A percentile compares a stretch with the other conserved stretches of the same genome.
Evolutionary conservation across 2,113 vertebrate species (phyloP).

Genomic region (Aegithalos caudatus): DNA sequence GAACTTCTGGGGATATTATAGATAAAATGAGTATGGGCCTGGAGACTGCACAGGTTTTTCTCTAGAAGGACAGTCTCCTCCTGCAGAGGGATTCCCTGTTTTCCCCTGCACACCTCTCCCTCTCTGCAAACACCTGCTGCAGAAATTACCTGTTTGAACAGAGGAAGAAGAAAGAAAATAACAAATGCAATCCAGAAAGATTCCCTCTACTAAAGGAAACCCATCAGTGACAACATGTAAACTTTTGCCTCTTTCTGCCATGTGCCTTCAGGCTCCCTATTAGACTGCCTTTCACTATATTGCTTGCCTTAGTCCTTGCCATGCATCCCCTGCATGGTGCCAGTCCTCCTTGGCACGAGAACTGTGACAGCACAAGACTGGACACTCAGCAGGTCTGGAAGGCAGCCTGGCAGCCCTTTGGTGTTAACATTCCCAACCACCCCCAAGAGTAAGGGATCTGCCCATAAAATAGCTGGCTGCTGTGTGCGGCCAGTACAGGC

Average conservation of each 20-base stretch:
- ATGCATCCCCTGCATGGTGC: fast-evolving
- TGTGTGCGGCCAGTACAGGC: fast-evolving
- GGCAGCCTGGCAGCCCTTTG: fast-evolving
- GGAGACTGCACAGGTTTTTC: fast-evolving
- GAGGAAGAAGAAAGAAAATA: neutral
- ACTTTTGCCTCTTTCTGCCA: neutral
- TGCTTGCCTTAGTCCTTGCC: neutral
- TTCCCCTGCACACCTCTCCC: fast-evolving
- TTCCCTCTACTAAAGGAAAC: neutral
- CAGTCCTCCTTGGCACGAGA: fast-evolving
- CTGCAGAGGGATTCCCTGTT: fast-evolving
- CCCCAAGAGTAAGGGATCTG: neutral
- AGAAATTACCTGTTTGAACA: neutral
- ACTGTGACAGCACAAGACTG: fast-evolving
- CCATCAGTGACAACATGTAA: neutral
- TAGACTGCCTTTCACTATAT: neutral
- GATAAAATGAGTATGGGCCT: fast-evolving
- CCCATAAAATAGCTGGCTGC: neutral
- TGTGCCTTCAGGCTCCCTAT: neutral
- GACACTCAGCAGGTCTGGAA: fast-evolving
- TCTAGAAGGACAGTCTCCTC: neutral
- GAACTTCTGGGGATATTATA: neutral
- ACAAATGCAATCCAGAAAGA: neutral
- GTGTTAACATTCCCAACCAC: fast-evolving
- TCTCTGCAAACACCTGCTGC: neutral